phyloP scores from a whole-genome alignment of 2,797 vertebrate species.

The Schizopygopsis malacanthus region DNA sequence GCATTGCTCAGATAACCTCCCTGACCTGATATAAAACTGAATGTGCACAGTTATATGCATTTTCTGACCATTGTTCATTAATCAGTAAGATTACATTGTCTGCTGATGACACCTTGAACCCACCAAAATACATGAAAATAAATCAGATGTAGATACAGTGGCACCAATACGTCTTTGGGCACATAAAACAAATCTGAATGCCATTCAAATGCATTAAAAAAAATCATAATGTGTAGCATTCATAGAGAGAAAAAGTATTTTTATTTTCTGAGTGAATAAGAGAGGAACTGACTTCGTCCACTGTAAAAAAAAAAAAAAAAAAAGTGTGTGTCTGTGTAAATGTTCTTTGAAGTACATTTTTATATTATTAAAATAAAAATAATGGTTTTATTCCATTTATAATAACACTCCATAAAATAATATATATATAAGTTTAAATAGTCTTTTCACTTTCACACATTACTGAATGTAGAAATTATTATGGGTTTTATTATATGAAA shows the following conservation, averaged over 20 bases:
- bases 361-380: background rate
- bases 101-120: background rate
- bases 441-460: background rate
- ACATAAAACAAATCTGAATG: background rate
- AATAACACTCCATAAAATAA: background rate
- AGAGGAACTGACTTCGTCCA: background rate
- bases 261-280: background rate
- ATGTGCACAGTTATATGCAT: background rate
- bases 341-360: background rate
- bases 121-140: slow-evolving; percentile 2
- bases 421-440: background rate
- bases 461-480: background rate
- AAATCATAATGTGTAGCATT: background rate
- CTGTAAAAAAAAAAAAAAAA: background rate
- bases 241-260: background rate
- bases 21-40: background rate
- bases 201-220: background rate
- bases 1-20: slow-evolving; percentile 22
- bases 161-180: background rate
- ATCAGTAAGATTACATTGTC: slow-evolving; percentile 20
- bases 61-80: slow-evolving; percentile 15
- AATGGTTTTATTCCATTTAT: background rate
- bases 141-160: background rate
- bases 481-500: background rate
- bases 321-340: too few species aligned